These are phyloP conservation scores for Spicauda simplicius DNA, from an alignment of 2,888 invertebrate genomes.

Conservation along the genomic window DNA sequence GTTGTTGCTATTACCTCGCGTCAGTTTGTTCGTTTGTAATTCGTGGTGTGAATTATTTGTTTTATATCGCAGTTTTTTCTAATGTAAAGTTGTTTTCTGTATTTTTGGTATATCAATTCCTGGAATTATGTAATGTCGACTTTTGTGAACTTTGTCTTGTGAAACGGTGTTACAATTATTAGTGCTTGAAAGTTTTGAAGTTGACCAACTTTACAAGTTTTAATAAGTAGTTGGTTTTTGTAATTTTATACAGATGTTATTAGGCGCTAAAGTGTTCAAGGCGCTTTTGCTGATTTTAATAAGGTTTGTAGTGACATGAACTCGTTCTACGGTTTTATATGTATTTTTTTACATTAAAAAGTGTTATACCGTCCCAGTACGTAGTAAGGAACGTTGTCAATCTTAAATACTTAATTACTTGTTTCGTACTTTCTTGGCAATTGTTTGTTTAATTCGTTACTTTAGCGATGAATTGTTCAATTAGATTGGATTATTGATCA, in stretches of 20 bases:
- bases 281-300: conserved; percentile 17
- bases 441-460: neutral
- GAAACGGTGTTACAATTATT: conserved; percentile 51
- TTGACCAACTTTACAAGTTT: conserved; percentile 59
- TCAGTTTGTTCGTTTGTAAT: conserved; percentile 11
- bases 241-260: conserved; percentile 43
- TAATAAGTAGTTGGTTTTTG: conserved; percentile 52
- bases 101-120: neutral
- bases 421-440: neutral
- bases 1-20: conserved; percentile 20
- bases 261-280: conserved; percentile 35
- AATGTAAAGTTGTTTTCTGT: neutral
- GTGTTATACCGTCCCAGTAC: neutral
- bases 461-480: neutral
- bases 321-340: neutral
- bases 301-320: conserved; percentile 44
- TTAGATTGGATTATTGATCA: too few species aligned
- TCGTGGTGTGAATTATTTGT: conserved; percentile 7
- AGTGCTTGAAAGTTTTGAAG: conserved; percentile 67
- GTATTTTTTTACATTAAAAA: neutral
- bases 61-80: neutral
- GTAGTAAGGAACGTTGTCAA: neutral
- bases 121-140: neutral
- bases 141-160: conserved; percentile 42
- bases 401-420: neutral